Base-by-base conservation (phyloP, 2,888 invertebrate species). In the Actias luna region DNA sequence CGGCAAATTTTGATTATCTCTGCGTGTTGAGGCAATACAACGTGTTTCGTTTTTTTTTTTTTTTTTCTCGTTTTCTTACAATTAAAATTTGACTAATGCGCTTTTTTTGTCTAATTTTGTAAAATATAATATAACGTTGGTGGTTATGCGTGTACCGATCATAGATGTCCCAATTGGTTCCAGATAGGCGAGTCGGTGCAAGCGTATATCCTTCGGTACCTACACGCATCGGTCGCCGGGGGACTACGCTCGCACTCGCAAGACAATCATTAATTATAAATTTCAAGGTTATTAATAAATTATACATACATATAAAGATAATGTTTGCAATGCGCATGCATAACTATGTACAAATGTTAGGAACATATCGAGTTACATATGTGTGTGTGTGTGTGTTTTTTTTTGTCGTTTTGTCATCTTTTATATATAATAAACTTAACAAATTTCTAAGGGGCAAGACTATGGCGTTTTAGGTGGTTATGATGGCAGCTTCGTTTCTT, bases 111-210 rank as follows among this genome's bases (percentile, higher is more conserved):
- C 67, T 52, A 64, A 71, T 22, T 46, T 39, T n/a, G 16, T 50
- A 25, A 25, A 60, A 69, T 70, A 69, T 72, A 66, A 69, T 57
- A 57, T 70, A 81, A 81, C 77, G 92, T 91, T 91, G 93, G 93
- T 92, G 88, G 93, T 92, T 92, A 91, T 90, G 92, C 88, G 92
- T 89, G 89, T 87, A 86, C 87, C 87, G 87, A 86, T 87, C 87
- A 82, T 83, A 84, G 86, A 87, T 89, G 93, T 92, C 88, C 93
- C 93, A 93, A 93, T 93, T 93, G 93, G 93, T 93, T 93, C 93
- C 93, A 85, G 83, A 83, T 69, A 79, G 85, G 83, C 77, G 77
- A 74, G 73, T 63, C 58, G 60, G 72, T 71, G 70, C 67, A 68
- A 70, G 75, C 76, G 75, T 68, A 69, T 70, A 69, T 68, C 68